Evolutionary conservation across 2,888 invertebrate genomes (phyloP), one percentile per base, ranked within the genome.

Genomic region (Eudemis profundana): DNA sequence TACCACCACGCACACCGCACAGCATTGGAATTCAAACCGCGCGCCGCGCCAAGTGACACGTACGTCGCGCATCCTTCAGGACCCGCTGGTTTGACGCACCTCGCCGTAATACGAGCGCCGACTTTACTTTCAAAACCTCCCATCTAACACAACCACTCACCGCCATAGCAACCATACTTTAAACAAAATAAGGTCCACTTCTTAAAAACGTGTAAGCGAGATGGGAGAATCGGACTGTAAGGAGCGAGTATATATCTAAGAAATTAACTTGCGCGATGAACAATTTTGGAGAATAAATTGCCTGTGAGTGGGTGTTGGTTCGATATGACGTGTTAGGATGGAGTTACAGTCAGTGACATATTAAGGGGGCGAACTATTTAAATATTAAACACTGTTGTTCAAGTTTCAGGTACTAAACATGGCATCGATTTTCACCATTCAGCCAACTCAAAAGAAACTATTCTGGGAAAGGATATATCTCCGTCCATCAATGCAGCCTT

Each of bases 61-160:
- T 80, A 75, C 77, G 70, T 66, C 75, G 74, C 72, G 76, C 79
- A 82, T 83, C 82, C 81, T 79, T 84, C 81, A 82, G 72, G 72
- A 68, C 64, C 73, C 72, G 76, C 73, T 74, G 66, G 60, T 62
- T 60, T 61, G 60, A 61, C 70, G 66, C 64, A 57, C 57, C 67
- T 54, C 68, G 63, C 64, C 68, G 60, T 53, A 46, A 46, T 50
- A 54, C 61, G 27, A 40, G 21, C 40, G 29, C 50, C 15, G 4
- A 7, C 15, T 7, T n/a, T 3, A 46, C 44, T 14, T 33, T 5
- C 1, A 33, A 14, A 61, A 17, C 15, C 44, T 61, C 61, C 3
- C 44, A 53, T 53, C n/a, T 44, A 7, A 4, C n/a, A 5, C 15
- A 15, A 29, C 1, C 4, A n/a, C 10, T 15, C 14, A 12, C 3